These are phyloP conservation scores for Neotoxoptera formosana DNA, from an alignment of 1,140 invertebrate species.

Conservation along the genomic window DNA sequence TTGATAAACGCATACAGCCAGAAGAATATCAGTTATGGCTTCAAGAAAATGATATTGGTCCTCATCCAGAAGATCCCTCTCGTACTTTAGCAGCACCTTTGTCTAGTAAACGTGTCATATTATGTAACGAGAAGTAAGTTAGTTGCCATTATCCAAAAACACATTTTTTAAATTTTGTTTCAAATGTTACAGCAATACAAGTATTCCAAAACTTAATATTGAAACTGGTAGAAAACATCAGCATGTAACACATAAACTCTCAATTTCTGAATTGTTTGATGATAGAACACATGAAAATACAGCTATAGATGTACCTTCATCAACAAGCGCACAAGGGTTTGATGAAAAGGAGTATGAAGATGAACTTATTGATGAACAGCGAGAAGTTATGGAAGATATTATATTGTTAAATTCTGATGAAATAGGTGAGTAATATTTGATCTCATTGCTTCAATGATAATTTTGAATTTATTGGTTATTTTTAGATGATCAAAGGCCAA, in stretches of 20 bases:
- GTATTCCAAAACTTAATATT: slow-evolving; percentile 71
- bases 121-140: no score
- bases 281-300: background rate
- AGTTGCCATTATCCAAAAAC: no score
- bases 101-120: no score
- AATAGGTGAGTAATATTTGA: slow-evolving; percentile 68
- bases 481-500: background rate
- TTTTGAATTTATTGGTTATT: background rate
- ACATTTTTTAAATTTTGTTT: background rate
- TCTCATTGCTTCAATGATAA: background rate
- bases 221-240: slow-evolving; percentile 68
- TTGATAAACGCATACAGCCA: slow-evolving; percentile 75
- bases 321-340: background rate
- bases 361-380: slow-evolving; percentile 70
- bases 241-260: slow-evolving; percentile 68
- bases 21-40: slow-evolving; percentile 84
- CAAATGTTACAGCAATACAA: slow-evolving; percentile 63
- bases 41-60: slow-evolving; percentile 84
- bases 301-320: slow-evolving; percentile 64
- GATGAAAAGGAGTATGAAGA: slow-evolving; percentile 62
- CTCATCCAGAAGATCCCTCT: slow-evolving; percentile 72
- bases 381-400: slow-evolving; percentile 79
- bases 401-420: slow-evolving; percentile 84
- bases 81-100: no score
- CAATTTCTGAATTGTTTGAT: slow-evolving; percentile 24